Evolutionary conservation across 2,797 vertebrate species (phyloP), one percentile per base, ranked within the genome.

Genomic region (Falco columbarius): DNA sequence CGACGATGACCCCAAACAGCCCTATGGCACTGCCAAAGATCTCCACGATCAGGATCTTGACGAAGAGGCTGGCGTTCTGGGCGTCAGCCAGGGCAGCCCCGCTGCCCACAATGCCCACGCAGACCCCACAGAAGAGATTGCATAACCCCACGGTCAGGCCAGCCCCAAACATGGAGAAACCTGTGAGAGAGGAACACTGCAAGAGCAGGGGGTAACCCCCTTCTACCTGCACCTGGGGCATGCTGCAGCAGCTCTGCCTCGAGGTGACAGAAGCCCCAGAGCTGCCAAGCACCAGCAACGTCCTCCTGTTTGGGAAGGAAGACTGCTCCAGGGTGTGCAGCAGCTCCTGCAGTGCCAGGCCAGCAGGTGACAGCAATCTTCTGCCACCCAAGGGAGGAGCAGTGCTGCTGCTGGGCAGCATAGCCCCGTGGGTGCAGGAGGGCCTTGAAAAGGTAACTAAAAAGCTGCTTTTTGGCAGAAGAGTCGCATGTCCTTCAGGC

Each of bases 11-110:
- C 4, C 99, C 99, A 32, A 99, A 99, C 84, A 99, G 98, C 71
- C 99, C 99, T 8, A 99, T 99, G 86, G 99, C 99, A 42, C 99
- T 99, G 98, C 99, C 99, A 62, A 99, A 99, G 97, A 99, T 99
- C 98, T 99, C 99, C 98, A 99, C 99, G 2, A 99, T 99, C 93
- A 99, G 99, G 95, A 99, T 99, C 98, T 99, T 99, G 49, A 99
- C 99, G 4, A 99, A 99, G 82, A 99, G 99, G 97, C 99, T 99
- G 95, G 98, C 98, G 19, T 99, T 99, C 98, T 99, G 99, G 38
- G 99, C 99, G 46, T 99, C 99, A 6, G 99, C 99, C 96, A 99
- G 88, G 55, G 99, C 99, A 4, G 99, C 99, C 61, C 99, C 99
- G 51, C 99, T 99, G 97, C 99, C 99, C 97, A 99, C 99, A 0